phyloP scores from a whole-genome alignment of 2,797 vertebrate species.

The Chelidonichthys spinosus region DNA sequence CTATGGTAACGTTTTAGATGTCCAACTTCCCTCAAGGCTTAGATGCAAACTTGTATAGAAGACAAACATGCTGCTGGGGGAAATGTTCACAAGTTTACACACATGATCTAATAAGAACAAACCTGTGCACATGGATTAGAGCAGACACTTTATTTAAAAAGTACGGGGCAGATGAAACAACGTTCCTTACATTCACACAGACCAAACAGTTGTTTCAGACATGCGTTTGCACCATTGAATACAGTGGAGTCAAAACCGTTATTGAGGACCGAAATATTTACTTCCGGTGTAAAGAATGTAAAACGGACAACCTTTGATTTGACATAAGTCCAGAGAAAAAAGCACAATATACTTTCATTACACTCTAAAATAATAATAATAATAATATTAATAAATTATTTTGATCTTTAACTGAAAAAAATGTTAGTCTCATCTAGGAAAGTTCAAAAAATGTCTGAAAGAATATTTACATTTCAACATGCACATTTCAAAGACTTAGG shows the following conservation, averaged over 20 bases:
- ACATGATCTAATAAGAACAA: not conserved
- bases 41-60: slow-evolving; percentile 23
- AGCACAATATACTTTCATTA: not conserved
- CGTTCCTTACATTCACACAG: slow-evolving; percentile 47
- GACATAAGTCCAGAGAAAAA: not conserved
- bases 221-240: slow-evolving; percentile 16
- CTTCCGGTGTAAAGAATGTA: slow-evolving; percentile 13
- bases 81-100: not conserved
- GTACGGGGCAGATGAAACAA: slow-evolving; percentile 47
- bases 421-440: slow-evolving; percentile 17
- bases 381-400: slow-evolving; percentile 5
- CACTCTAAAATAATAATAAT: slow-evolving; percentile 17
- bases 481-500: not conserved
- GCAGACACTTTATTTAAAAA: slow-evolving; percentile 22
- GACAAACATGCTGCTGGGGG: not conserved
- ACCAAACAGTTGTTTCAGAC: slow-evolving; percentile 24
- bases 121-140: not conserved
- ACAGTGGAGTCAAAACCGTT: slow-evolving; percentile 20
- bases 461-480: slow-evolving; percentile 22
- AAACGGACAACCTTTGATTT: slow-evolving; percentile 9
- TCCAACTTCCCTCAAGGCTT: slow-evolving; percentile 6
- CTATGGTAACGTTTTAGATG: slow-evolving; percentile 55
- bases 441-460: slow-evolving; percentile 14
- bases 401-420: not conserved
- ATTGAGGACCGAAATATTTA: slow-evolving; percentile 12